Evolutionary conservation across 2,888 invertebrate species (phyloP).

Genomic region (Drosophila tripunctata): DNA sequence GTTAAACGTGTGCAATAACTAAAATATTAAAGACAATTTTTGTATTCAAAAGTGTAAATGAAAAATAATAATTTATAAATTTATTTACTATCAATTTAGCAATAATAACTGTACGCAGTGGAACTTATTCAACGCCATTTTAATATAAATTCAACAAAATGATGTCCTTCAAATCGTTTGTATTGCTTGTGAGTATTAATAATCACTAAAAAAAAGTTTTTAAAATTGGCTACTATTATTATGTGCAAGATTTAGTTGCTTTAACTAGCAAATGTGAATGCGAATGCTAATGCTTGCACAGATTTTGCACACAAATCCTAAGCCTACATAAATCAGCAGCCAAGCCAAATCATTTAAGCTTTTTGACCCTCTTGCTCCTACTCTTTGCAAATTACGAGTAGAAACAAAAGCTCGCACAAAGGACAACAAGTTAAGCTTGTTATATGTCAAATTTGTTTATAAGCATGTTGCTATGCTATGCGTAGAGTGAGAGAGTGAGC

Average conservation of each 20-base stretch:
- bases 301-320: slow-evolving; percentile 36
- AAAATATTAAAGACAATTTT: neutral
- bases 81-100: slow-evolving; percentile 41
- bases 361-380: slow-evolving; percentile 25
- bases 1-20: slow-evolving; percentile 5
- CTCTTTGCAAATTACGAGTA: slow-evolving; percentile 10
- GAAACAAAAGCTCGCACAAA: slow-evolving; percentile 41
- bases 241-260: neutral
- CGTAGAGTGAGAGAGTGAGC: too few species aligned
- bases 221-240: neutral
- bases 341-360: slow-evolving; percentile 67
- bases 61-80: slow-evolving; percentile 2
- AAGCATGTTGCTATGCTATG: slow-evolving; percentile 47
- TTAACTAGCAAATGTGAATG: slow-evolving; percentile 6
- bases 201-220: neutral
- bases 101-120: slow-evolving; percentile 10
- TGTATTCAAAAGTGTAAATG: neutral
- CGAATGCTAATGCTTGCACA: too few species aligned
- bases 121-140: slow-evolving; percentile 29
- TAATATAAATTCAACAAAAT: slow-evolving; percentile 48
- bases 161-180: slow-evolving; percentile 71
- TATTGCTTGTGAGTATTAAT: slow-evolving; percentile 67
- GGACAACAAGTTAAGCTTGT: slow-evolving; percentile 74
- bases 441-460: slow-evolving; percentile 75
- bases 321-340: slow-evolving; percentile 67